phyloP scores from a whole-genome alignment of 37 sponge, comb jelly and placozoan species.

The Amphimedon queenslandica region DNA sequence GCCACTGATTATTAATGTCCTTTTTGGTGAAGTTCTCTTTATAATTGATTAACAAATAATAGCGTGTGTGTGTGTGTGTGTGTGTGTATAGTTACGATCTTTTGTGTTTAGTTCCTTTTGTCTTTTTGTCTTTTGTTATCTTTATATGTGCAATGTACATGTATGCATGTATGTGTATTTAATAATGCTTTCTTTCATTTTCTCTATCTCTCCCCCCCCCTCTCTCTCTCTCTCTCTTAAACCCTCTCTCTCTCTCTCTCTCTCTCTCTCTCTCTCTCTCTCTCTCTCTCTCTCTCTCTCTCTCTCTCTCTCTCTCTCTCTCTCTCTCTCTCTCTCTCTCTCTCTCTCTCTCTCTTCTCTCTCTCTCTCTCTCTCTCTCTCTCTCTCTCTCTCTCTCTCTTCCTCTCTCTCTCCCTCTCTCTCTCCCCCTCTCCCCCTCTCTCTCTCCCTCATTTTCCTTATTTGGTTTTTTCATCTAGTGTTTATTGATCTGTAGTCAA shows the following conservation, averaged over 20 bases:
- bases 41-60: no score
- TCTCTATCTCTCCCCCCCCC: no score
- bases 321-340: slow-evolving; percentile 25
- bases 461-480: not conserved
- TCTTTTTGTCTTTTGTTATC: slow-evolving; percentile 10
- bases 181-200: not conserved
- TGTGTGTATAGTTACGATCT: slow-evolving; percentile 26
- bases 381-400: not conserved
- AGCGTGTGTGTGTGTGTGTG: slow-evolving; percentile 36
- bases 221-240: no score
- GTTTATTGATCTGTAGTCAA: not conserved
- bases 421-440: slow-evolving; percentile 22
- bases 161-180: slow-evolving; percentile 38
- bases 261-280: slow-evolving; percentile 15
- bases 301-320: slow-evolving; percentile 29
- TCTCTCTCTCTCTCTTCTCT: slow-evolving; percentile 41
- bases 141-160: slow-evolving; percentile 20
- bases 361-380: no score
- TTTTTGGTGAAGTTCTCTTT: no score
- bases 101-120: slow-evolving; percentile 27
- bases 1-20: no score
- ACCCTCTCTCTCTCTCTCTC: slow-evolving; percentile 23
- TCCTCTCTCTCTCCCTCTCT: not conserved
- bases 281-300: slow-evolving; percentile 2
- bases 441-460: not conserved